Percentiles rank a stretch among this genome's conserved stretches.
Conservation (phyloP, 2,888 invertebrate species). For the Andrena dorsata region DNA sequence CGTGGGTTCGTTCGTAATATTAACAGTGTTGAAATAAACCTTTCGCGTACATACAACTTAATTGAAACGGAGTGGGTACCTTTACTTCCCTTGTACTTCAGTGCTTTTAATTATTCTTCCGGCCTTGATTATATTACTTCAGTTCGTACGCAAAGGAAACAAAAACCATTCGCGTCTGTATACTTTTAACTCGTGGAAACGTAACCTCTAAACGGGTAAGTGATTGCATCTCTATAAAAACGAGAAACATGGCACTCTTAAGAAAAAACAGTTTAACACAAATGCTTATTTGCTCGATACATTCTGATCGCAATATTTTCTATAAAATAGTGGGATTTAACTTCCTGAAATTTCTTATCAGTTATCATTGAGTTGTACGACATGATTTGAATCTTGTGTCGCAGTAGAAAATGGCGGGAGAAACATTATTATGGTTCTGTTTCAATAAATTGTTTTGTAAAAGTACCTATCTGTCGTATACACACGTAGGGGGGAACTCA, state of each 20-base stretch:
- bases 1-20: neutral
- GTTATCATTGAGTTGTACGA: neutral
- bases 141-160: neutral
- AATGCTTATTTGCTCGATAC: neutral
- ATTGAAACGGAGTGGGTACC: neutral
- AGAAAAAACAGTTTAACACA: neutral
- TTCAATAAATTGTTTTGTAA: neutral
- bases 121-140: neutral
- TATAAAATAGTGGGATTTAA: neutral
- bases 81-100: neutral
- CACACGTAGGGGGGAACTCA: too few relatives aligned
- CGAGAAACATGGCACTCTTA: neutral
- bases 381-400: neutral
- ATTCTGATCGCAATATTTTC: neutral
- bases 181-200: neutral
- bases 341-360: neutral
- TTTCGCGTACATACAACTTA: neutral
- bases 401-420: neutral
- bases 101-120: neutral
- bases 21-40: slow-evolving; percentile 1
- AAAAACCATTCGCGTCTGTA: neutral
- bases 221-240: neutral
- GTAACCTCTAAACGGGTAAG: slow-evolving; percentile 34
- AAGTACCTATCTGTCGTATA: neutral
- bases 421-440: neutral